A percentile compares a stretch with the other conserved stretches of the same genome.
Conservation (phyloP, 30 jellyfish, hydroid and myxozoan species). For the Cassiopea andromeda region DNA sequence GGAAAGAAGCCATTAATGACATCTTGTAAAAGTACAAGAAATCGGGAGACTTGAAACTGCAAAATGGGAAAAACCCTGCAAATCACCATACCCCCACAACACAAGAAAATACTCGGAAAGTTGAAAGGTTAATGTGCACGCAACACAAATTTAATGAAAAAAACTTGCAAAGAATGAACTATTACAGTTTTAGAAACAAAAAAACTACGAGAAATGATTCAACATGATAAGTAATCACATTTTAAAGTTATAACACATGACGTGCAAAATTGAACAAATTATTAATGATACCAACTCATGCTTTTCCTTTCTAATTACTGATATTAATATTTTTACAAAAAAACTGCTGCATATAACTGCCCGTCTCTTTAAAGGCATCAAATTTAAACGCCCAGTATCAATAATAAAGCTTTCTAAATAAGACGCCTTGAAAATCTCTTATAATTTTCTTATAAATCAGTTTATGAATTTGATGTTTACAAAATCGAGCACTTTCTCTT, state of each 20-base stretch:
- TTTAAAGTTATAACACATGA: constrained; percentile 14
- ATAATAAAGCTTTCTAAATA: constrained; percentile 8
- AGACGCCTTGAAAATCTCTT: constrained; percentile 36
- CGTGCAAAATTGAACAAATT: constrained; percentile 48
- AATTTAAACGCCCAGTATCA: constrained; percentile 17
- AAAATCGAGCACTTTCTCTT: constrained; percentile 95
- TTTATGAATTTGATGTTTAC: constrained; percentile 46
- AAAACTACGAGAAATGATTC: not conserved
- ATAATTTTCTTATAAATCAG: constrained; percentile 18
- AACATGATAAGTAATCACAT: constrained; percentile 21
- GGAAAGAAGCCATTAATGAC: no score
- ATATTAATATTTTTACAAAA: constrained; percentile 45
- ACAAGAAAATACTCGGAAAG: no score
- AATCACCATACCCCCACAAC: not conserved
- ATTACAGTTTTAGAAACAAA: not conserved
- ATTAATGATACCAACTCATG: constrained; percentile 29
- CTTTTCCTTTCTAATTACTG: constrained; percentile 14
- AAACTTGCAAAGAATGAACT: not conserved
- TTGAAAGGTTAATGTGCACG: not conserved
- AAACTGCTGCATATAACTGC: not conserved
- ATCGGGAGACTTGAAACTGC: no score
- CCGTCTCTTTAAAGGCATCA: constrained; percentile 23
- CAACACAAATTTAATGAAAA: not conserved
- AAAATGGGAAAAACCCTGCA: not conserved
- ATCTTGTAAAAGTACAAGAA: no score